Evolutionary conservation across 2,888 invertebrate species (phyloP), one percentile per base, ranked within the genome.

Genomic region (Labia minor): DNA sequence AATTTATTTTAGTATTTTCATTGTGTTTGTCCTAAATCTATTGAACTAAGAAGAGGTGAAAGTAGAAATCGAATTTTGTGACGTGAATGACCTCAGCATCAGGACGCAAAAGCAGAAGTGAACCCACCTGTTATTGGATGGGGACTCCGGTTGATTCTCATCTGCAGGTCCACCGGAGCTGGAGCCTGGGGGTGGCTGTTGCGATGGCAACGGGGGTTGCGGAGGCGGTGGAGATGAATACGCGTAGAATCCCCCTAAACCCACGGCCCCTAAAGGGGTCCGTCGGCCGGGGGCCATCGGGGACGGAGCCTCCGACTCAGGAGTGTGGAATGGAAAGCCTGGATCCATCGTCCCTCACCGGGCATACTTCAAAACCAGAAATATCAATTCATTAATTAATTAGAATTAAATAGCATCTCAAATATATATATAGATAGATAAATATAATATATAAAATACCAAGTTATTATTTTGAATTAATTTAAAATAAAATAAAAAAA

Each of bases 231-330:
- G 78, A 26, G 77, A 78, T 73, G 79, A 79, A 71, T 81, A 61
- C 76, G 82, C 81, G 78, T 91, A 92, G 78, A 91, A 92, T n/a
- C 91, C 91, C 20, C 92, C 90, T 21, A 92, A 81, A 16, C 91
- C 91, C 20, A 92, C 91, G 4, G 90, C 87, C 11, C 92, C 90
- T 66, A 92, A 78, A 21, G 92, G 92, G 37, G 92, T 92, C 73
- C 92, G 80, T 71, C 89, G 74, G 1, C 84, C 85, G 10, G 83
- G 83, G 18, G 81, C 79, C 70, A 81, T 81, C 8, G 79, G 77
- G 14, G 67, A 49, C 2, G 67, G 67, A 26, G 63, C 67, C 65
- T n/a, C 70, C 69, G 37, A 49, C 62, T 21, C 67, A 37, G 65
- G 63, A 37, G 63, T 62, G 65, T 18, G 75, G 72, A 20, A 72